Conservation (phyloP, 2,797 vertebrate species). For the Leptoclinus maculatus region DNA sequence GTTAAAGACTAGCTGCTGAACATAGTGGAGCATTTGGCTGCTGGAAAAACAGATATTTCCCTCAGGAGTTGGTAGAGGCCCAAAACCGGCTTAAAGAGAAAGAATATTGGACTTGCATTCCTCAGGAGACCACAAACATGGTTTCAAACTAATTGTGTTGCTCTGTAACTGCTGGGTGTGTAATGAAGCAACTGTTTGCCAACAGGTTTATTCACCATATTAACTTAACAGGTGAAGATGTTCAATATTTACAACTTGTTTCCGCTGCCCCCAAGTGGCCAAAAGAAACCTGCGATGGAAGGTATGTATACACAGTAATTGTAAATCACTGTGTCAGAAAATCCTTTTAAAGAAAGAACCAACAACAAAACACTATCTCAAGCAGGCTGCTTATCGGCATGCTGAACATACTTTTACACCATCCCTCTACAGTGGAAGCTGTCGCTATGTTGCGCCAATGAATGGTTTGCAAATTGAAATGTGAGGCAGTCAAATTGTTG, state of each 20-base stretch:
- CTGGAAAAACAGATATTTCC: no score
- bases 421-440: slow-evolving; percentile 18
- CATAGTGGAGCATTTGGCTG: neutral
- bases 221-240: neutral
- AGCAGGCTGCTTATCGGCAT: slow-evolving; percentile 14
- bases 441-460: slow-evolving; percentile 17
- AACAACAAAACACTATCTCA: neutral
- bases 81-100: no score
- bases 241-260: neutral
- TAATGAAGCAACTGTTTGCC: neutral
- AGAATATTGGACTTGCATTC: neutral
- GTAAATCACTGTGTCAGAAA: slow-evolving; percentile 13
- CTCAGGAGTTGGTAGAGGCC: no score
- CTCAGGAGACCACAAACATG: neutral
- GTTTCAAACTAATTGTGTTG: neutral
- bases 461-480: slow-evolving; percentile 57
- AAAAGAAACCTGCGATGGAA: neutral
- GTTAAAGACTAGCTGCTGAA: neutral
- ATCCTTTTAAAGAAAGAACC: slow-evolving; percentile 27
- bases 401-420: slow-evolving; percentile 8
- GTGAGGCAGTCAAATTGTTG: slow-evolving; percentile 44
- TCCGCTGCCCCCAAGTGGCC: neutral
- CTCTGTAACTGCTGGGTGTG: neutral
- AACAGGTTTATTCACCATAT: neutral
- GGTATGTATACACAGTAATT: neutral